Percentiles rank a stretch among this genome's conserved stretches.
phyloP scores from a whole-genome alignment of 2,113 vertebrate genomes.

The Megaceryle maxima region DNA sequence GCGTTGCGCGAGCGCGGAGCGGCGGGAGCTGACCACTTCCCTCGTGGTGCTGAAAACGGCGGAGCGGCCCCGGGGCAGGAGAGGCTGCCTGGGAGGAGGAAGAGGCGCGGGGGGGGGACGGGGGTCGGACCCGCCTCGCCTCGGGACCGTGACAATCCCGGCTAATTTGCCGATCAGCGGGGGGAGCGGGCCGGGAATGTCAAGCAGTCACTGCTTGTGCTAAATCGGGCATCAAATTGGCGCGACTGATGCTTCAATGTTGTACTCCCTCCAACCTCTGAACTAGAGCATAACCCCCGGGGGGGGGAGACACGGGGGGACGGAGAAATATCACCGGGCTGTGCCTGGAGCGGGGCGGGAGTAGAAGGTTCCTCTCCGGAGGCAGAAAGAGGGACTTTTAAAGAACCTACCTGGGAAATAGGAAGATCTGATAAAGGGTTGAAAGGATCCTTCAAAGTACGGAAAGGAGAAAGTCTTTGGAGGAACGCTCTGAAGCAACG shows the following conservation, averaged over 20 bases:
- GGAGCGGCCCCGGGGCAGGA: conserved; percentile 39
- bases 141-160: conserved; percentile 87
- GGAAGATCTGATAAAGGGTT: conserved; percentile 91
- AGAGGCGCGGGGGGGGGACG: neutral
- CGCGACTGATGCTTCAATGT: conserved; percentile 84
- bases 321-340: neutral
- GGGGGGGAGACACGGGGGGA: neutral
- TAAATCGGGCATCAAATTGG: conserved; percentile 92
- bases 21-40: conserved; percentile 87
- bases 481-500: conserved; percentile 79
- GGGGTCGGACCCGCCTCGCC: conserved; percentile 78
- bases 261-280: conserved; percentile 81
- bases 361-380: neutral
- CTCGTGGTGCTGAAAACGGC: conserved; percentile 88
- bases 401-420: conserved; percentile 90
- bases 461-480: conserved; percentile 90
- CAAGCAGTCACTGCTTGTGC: conserved; percentile 84
- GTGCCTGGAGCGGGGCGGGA: neutral
- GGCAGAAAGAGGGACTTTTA: rapidly evolving
- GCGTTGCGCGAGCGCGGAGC: conserved; percentile 74
- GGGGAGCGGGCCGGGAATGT: conserved; percentile 85
- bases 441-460: conserved; percentile 89
- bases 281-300: conserved; percentile 71
- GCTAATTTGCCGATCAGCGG: conserved; percentile 88
- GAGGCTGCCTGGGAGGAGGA: conserved; percentile 78